These are phyloP conservation scores for Melipona beecheii DNA, from an alignment of 2,888 invertebrate species.

Conservation along the genomic window DNA sequence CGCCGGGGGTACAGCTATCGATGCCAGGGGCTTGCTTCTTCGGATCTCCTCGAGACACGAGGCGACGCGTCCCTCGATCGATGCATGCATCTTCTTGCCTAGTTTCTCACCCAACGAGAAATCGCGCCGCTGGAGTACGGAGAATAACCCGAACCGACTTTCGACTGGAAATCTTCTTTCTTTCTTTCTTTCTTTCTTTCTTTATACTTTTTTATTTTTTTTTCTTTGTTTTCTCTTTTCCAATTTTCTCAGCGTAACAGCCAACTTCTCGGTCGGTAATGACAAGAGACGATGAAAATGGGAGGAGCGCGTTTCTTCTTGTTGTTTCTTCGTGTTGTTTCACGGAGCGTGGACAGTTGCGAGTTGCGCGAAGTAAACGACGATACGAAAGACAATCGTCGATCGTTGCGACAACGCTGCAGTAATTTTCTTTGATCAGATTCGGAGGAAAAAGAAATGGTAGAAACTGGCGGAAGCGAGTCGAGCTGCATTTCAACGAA, in stretches of 20 bases:
- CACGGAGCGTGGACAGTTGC: not conserved
- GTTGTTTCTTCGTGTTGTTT: not conserved
- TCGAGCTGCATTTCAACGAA: conserved; percentile 30
- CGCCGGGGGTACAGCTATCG: not conserved
- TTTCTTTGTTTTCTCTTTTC: not conserved
- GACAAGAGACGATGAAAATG: not conserved
- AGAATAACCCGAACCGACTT: not conserved
- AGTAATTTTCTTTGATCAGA: conserved; percentile 32
- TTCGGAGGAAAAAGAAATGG: not conserved
- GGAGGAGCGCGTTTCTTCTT: not conserved
- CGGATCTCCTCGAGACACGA: not conserved
- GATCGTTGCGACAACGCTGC: conserved; percentile 27
- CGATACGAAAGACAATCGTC: conserved; percentile 11
- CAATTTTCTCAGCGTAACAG: not conserved
- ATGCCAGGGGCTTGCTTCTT: not conserved
- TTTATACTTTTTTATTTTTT: too few relatives aligned
- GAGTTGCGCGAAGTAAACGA: conserved; percentile 4
- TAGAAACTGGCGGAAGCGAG: not conserved
- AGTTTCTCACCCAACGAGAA: not conserved
- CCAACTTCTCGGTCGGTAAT: not conserved
- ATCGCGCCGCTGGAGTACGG: not conserved
- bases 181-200: too few relatives aligned
- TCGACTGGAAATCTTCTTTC: not conserved
- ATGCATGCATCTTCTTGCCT: not conserved
- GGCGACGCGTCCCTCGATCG: not conserved